These are phyloP conservation scores for Myathropa florea DNA, from an alignment of 2,888 invertebrate genomes.

Conservation along the genomic window DNA sequence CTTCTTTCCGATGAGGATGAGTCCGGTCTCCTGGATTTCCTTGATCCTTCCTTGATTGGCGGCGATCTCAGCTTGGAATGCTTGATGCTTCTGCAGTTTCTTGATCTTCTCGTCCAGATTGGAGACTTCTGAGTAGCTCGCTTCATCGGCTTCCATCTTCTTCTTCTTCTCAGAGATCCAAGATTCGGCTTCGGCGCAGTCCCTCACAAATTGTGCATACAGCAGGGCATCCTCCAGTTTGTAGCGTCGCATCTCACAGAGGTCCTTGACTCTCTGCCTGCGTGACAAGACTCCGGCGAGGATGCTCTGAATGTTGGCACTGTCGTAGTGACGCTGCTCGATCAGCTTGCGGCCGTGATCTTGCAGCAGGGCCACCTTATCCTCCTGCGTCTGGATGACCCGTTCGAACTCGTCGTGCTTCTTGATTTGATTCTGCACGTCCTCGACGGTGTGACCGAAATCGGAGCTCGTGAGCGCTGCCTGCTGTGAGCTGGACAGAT, in stretches of 20 bases:
- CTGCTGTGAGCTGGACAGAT: conserved; percentile 93
- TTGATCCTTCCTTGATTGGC: conserved; percentile 93
- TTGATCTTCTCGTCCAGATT: conserved; percentile 97
- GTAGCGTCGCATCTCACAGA: conserved; percentile 85
- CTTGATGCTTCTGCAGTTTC: conserved; percentile 96
- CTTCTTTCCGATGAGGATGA: conserved; percentile 85
- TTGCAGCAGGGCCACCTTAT: conserved; percentile 90
- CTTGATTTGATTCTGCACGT: conserved; percentile 93
- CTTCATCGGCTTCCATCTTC: conserved; percentile 90
- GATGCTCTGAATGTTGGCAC: conserved; percentile 88
- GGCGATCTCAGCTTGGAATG: conserved; percentile 94
- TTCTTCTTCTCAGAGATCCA: conserved; percentile 97
- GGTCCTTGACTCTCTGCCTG: conserved; percentile 84
- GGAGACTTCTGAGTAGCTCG: conserved; percentile 85
- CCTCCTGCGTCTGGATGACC: conserved; percentile 91
- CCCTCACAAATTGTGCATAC: conserved; percentile 94
- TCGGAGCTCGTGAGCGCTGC: conserved; percentile 87
- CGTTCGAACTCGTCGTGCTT: conserved; percentile 98
- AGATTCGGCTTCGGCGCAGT: conserved; percentile 93
- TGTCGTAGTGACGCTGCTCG: conserved; percentile 95
- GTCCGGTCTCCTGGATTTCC: conserved; percentile 88
- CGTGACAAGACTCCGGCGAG: conserved; percentile 88
- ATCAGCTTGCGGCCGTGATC: conserved; percentile 93
- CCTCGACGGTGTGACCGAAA: conserved; percentile 90
- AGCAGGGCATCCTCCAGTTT: conserved; percentile 89